Base-by-base conservation (phyloP, 2,797 vertebrate genomes). In the Peromyscus attwateri region DNA sequence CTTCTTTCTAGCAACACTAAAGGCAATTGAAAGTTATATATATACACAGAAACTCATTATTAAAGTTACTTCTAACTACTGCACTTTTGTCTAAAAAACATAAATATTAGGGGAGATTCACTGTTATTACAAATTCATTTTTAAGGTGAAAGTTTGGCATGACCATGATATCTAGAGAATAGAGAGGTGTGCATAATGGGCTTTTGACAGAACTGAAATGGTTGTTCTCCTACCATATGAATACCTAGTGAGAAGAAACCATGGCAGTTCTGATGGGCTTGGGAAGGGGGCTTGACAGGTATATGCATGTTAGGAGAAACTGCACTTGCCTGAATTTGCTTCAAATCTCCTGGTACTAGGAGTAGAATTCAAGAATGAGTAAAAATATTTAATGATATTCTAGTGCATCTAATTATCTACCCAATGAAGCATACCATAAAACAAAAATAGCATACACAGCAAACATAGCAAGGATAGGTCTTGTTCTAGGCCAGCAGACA, bases 1-100 rank as follows among this genome's bases (percentile, higher is more conserved):
- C 7, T 84, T 94, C 37, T 76, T 84, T 9, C 21, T 77, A 90
- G 71, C 11, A 89, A 88, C 13, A 83, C 19, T 79, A 73, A 93
- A 94, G 43, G n/a, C 91, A 19, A 89, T 19, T 64, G 79, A 49
- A 25, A 34, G 77, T 25, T 75, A 31, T 2, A 34, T 34, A 71
- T 4, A 34, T 34, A 71, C 3, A 75, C 27, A 13, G 4, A 95
- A 70, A 46, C 5, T 46, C 6, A 81, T 75, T 73, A 40, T 89
- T 37, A 85, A 91, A 93, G 81, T 64, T 93, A 80, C 13, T 73
- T 91, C 23, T 88, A 76, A 49, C 31, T 3, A n/a, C 25, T 83
- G 70, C 71, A 71, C 8, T n/a, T 89, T 55, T 93, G 37, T 94
- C 49, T 87, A 37, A 92, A 77, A 27, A 87, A 88, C 55, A 52